Evolutionary conservation across 2,797 vertebrate genomes (phyloP), one percentile per base, ranked within the genome.

Genomic region (Acrossocheilus wenchowensis): DNA sequence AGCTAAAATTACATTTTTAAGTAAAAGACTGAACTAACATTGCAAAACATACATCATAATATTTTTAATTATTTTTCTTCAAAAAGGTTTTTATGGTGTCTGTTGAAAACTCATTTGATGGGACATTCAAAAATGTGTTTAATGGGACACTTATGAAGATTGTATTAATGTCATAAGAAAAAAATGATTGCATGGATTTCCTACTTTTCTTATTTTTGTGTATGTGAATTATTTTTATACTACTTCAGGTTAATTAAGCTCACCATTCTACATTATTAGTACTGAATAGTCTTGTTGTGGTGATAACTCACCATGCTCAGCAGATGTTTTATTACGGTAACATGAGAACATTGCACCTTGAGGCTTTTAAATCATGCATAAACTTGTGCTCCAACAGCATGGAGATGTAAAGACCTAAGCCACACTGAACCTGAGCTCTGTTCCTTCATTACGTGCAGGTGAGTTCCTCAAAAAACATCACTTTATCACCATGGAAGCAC

Each of bases 321-420:
- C 75, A 81, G 74, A 80, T 71, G 57, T 82, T 87, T 87, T 91
- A 91, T 83, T 85, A 73, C 39, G 9, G 94, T 92, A 95, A 94
- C 91, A 85, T 88, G 84, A 95, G 89, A 94, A 89, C 69, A 82
- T 43, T 89, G 66, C 88, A 90, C 90, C 91, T 87, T 91, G 91
- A 80, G 86, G 89, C 89, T 91, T 71, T 86, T 94, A 92, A 95
- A 94, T 95, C 93, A 94, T 94, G 93, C 94, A 94, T 93, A 92
- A 94, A 90, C 90, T 89, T 90, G 89, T 90, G 90, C 71, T 84
- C 57, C 54, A 86, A 80, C 71, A 88, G 87, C 89, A 93, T 80
- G 88, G 87, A 91, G 90, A 86, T 77, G 62, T 89, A 90, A 92
- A 91, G 92, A 92, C 92, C 89, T 85, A 78, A n/a, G 90, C 90